phyloP scores from a whole-genome alignment of 2,113 vertebrate genomes.

The Solea solea region DNA sequence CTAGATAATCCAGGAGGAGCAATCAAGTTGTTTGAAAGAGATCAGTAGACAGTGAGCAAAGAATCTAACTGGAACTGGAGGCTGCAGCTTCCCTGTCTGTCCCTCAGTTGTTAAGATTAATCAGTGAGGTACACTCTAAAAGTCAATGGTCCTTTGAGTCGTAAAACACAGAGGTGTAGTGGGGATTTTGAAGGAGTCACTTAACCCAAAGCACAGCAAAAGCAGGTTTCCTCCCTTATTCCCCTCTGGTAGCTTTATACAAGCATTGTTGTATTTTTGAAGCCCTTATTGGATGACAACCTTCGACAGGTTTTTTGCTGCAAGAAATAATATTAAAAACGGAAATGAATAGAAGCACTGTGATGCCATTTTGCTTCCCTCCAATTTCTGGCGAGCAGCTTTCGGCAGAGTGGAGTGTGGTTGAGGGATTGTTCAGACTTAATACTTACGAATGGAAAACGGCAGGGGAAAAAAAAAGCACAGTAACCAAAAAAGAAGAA shows the following conservation, averaged over 20 bases:
- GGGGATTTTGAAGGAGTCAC: constrained; percentile 31
- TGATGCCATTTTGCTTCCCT: not conserved
- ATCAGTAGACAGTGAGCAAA: constrained; percentile 56
- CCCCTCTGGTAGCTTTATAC: no score
- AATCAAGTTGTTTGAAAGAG: constrained; percentile 63
- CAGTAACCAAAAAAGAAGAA: no score
- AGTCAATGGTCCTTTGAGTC: constrained; percentile 44
- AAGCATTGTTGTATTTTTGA: not conserved
- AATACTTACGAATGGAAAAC: not conserved
- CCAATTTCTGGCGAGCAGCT: not conserved
- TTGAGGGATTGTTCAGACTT: not conserved
- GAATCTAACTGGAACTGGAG: constrained; percentile 46
- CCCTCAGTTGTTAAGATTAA: constrained; percentile 67
- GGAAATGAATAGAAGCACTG: no score
- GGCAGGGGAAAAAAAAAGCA: no score
- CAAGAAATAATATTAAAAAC: no score
- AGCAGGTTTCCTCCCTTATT: not conserved
- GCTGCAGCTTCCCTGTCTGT: constrained; percentile 49
- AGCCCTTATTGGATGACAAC: no score
- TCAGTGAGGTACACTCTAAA: constrained; percentile 37
- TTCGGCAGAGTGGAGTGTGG: not conserved
- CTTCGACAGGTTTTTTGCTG: not conserved
- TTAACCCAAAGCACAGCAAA: constrained; percentile 9
- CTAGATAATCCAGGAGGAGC: constrained; percentile 71
- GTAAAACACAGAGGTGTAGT: constrained; percentile 10